Conservation (phyloP, 2,113 vertebrate species). For the Pollachius pollachius region DNA sequence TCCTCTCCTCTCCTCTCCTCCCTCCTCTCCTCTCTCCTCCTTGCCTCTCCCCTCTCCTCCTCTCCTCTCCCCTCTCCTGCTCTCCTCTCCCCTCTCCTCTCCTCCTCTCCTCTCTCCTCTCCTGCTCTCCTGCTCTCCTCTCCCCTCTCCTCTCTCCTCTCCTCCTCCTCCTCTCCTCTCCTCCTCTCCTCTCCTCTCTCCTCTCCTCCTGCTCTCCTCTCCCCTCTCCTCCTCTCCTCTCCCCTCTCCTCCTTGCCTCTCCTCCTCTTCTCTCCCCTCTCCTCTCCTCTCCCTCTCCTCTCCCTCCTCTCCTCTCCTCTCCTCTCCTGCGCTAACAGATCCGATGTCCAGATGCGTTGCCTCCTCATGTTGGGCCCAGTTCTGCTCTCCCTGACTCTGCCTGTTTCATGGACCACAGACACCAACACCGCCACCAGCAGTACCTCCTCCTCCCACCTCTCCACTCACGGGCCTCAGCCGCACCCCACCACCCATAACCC, state of each 20-base stretch:
- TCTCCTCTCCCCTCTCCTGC: background rate
- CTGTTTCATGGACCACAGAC: constrained; percentile 74
- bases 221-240: background rate
- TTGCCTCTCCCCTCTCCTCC: background rate
- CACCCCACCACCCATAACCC: constrained; percentile 22
- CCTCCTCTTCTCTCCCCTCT: constrained; percentile 22
- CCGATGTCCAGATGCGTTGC: constrained; percentile 68
- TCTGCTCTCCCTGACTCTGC: constrained; percentile 59
- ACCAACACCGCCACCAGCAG: constrained; percentile 13
- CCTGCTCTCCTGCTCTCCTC: background rate
- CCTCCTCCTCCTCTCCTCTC: too few species aligned
- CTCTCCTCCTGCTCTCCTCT: background rate
- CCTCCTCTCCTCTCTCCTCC: too few species aligned
- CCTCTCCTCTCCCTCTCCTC: background rate
- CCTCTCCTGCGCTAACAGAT: constrained; percentile 69
- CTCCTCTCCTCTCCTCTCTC: constrained; percentile 1
- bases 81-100: too few species aligned
- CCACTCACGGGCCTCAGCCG: constrained; percentile 34
- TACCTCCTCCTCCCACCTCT: constrained; percentile 35
- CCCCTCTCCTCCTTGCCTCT: background rate
- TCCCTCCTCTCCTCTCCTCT: constrained; percentile 15
- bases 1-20: background rate
- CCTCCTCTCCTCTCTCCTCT: background rate
- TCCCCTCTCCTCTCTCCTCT: background rate
- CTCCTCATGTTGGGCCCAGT: constrained; percentile 68